These are phyloP conservation scores for Gymnothorax javanicus DNA, from an alignment of 2,797 vertebrate species.

Conservation along the genomic window DNA sequence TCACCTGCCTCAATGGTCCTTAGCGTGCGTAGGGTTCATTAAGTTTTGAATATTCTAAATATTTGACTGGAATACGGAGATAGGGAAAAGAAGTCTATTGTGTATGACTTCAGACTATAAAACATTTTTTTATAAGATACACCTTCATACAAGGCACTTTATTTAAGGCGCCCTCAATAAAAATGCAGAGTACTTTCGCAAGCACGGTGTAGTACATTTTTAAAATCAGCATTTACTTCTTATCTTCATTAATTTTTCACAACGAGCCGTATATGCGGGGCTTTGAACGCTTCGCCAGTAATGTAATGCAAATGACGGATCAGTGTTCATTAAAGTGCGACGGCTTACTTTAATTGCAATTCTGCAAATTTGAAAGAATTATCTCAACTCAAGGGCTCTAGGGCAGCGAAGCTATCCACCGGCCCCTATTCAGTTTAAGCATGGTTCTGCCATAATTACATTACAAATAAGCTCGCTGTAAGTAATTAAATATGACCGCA, in stretches of 20 bases:
- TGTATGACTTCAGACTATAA: neutral
- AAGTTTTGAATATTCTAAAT: slow-evolving; percentile 3
- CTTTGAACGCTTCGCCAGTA: neutral
- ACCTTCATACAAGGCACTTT: neutral
- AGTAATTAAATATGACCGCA: neutral
- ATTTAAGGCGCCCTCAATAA: neutral
- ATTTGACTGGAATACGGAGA: neutral
- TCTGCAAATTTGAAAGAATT: neutral
- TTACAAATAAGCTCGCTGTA: neutral
- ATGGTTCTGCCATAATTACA: neutral
- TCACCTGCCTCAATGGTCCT: neutral
- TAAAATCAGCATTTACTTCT: neutral
- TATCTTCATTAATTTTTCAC: neutral
- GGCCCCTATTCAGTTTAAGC: neutral
- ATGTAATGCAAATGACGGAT: neutral
- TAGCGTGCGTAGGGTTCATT: neutral
- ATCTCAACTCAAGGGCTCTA: neutral
- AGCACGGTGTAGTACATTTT: neutral
- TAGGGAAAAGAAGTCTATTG: neutral
- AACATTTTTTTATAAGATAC: neutral
- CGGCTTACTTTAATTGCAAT: neutral
- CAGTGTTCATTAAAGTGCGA: neutral
- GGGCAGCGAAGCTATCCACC: neutral
- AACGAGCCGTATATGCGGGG: neutral
- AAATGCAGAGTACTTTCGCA: neutral